Evolutionary conservation across 2,113 vertebrate genomes (phyloP).

Genomic region (Peromyscus polionotus): DNA sequence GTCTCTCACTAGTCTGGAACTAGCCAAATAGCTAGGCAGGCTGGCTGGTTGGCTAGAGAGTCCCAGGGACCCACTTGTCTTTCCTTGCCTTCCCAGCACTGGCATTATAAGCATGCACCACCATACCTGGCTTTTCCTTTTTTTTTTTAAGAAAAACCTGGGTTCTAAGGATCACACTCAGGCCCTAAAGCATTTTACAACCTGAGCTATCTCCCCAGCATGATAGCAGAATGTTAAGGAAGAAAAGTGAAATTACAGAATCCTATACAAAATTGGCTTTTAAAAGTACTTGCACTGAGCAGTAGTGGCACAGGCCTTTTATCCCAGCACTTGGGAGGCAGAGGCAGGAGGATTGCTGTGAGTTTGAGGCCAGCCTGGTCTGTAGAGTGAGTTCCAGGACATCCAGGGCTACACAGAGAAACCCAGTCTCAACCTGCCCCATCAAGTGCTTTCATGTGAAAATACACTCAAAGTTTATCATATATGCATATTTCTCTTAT

Average conservation of each 20-base stretch:
- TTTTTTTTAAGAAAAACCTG: not conserved
- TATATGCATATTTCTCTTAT: not conserved
- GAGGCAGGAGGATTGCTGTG: too few species aligned
- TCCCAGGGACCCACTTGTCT: not conserved
- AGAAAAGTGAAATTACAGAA: not conserved
- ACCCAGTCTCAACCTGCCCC: too few species aligned
- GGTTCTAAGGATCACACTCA: not conserved
- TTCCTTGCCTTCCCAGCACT: not conserved
- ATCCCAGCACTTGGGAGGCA: too few species aligned
- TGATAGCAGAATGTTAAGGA: not conserved
- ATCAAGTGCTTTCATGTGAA: not conserved
- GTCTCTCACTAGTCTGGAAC: not conserved
- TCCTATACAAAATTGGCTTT: not conserved
- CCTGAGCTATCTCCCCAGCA: not conserved
- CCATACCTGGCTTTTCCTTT: not conserved
- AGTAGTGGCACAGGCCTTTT: too few species aligned
- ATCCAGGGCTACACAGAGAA: too few species aligned
- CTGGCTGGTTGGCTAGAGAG: not conserved
- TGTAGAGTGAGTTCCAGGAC: too few species aligned
- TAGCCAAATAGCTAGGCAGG: not conserved
- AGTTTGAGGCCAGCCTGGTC: too few species aligned
- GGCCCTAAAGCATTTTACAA: not conserved
- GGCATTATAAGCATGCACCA: not conserved
- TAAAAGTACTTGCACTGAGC: not conserved
- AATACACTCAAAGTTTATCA: not conserved